phyloP scores from a whole-genome alignment of 2,888 invertebrate genomes.

The Hypomecis punctinalis region DNA sequence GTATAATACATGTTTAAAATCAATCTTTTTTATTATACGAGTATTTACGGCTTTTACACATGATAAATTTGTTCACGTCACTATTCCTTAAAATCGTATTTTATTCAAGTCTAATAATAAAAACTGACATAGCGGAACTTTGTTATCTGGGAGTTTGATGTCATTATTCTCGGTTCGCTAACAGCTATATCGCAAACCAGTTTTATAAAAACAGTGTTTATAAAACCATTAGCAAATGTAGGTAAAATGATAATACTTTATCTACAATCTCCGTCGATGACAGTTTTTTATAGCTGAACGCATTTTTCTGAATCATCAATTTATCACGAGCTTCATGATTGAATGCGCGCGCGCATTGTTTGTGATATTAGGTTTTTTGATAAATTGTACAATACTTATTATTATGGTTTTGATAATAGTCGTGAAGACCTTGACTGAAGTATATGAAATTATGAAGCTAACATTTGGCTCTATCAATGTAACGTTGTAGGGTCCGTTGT shows the following conservation, averaged over 20 bases:
- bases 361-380: neutral
- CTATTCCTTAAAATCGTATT: neutral
- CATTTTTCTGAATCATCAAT: neutral
- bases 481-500: too few species aligned
- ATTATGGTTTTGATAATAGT: too few species aligned
- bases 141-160: conserved; percentile 19
- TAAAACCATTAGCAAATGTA: conserved; percentile 10
- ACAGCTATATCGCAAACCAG: conserved; percentile 16
- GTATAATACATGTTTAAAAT: too few species aligned
- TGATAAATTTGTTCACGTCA: too few species aligned
- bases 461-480: too few species aligned
- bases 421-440: too few species aligned
- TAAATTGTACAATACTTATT: too few species aligned
- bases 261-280: conserved; percentile 10
- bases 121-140: conserved; percentile 14
- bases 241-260: conserved; percentile 7
- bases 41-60: too few species aligned
- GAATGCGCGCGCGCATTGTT: neutral
- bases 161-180: conserved; percentile 6
- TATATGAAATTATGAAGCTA: too few species aligned
- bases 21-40: too few species aligned
- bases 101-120: conserved; percentile 2
- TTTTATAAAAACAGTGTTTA: conserved; percentile 5
- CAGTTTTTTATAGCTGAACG: neutral
- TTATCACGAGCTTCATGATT: neutral